Percentiles rank a stretch among this genome's conserved stretches.
Conservation (phyloP, 2,888 invertebrate genomes). For the Oligia latruncula region DNA sequence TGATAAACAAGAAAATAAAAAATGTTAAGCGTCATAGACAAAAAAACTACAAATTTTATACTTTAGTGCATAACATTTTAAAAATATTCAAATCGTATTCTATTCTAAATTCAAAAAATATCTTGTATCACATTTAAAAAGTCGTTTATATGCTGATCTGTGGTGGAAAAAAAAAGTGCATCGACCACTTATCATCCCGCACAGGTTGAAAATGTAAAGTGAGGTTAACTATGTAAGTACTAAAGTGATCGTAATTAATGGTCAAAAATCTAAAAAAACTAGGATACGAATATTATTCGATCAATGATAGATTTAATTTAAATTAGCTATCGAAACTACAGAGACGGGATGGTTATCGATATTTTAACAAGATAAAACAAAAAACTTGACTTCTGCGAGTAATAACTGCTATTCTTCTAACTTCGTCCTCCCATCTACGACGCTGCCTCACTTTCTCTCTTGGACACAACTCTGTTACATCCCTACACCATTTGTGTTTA, state of each 20-base stretch:
- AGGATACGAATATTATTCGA: not conserved
- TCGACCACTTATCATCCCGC: slow-evolving; percentile 21
- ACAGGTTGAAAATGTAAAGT: slow-evolving; percentile 21
- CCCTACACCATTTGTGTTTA: too few species aligned
- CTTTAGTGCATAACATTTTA: slow-evolving; percentile 52
- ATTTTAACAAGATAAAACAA: too few species aligned
- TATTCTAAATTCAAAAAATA: slow-evolving; percentile 51
- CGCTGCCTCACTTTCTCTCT: too few species aligned
- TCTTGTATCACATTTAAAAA: slow-evolving; percentile 57
- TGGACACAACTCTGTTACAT: too few species aligned
- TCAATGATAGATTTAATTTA: not conserved
- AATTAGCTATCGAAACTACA: too few species aligned
- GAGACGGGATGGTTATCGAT: too few species aligned
- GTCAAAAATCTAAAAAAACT: not conserved
- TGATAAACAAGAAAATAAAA: slow-evolving; percentile 43
- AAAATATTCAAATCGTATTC: slow-evolving; percentile 64
- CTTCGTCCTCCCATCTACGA: too few species aligned
- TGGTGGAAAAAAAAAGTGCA: slow-evolving; percentile 45
- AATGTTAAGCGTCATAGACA: slow-evolving; percentile 47
- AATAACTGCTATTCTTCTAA: too few species aligned
- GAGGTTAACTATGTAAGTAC: not conserved
- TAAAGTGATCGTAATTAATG: not conserved
- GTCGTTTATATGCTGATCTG: slow-evolving; percentile 52
- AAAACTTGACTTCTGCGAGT: too few species aligned
- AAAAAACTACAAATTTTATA: slow-evolving; percentile 58